Base-by-base conservation (phyloP, 1,140 invertebrate genomes). In the Pseudomyrmex sp. region DNA sequence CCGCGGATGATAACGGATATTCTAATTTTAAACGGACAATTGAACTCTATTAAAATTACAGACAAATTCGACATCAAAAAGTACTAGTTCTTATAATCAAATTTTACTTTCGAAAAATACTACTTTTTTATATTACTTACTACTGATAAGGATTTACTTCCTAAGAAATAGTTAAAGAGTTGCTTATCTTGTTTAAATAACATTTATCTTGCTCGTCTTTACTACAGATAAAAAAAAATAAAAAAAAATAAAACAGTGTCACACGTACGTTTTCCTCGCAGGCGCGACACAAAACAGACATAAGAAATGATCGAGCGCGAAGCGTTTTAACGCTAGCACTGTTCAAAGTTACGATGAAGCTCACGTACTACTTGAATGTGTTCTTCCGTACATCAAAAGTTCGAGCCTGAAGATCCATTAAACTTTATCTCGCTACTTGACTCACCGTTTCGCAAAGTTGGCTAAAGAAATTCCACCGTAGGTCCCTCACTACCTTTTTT, bases 371-470 rank as follows among this genome's bases (percentile, higher is more conserved):
- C 76, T 80, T 80, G 66, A 80, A 70, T 79, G 65, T 66, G 76
- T 48, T 79, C 65, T 48, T 79, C 18, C 76, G 76, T 80, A 72
- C 82, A 59, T 77, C 73, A 83, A 83, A 83, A 83, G 82, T 83
- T 83, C 50, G 72, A 50, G n/a, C 59, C 20, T 62, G 26, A 84
- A 20, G 68, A 77, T 74, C 84, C 69, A 83, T 84, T 87, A 88
- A 87, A 89, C 80, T 88, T 88, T 86, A 88, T 88, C 80, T 74
- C 56, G 82, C 61, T 68, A 68, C 73, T 84, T 77, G 82, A 90
- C 88, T 88, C 82, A 89, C 87, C 87, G 80, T 90, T 88, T 88
- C 83, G 80, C 66, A 83, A 85, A 87, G 65, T 85, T 84, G 66
- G 61, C 73, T 68, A 74, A 85, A 75, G 65, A 66, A 54, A 76